Percentiles rank a stretch among this genome's conserved stretches.
Conservation (phyloP, 2,113 vertebrate genomes). For the Corvus hawaiiensis region DNA sequence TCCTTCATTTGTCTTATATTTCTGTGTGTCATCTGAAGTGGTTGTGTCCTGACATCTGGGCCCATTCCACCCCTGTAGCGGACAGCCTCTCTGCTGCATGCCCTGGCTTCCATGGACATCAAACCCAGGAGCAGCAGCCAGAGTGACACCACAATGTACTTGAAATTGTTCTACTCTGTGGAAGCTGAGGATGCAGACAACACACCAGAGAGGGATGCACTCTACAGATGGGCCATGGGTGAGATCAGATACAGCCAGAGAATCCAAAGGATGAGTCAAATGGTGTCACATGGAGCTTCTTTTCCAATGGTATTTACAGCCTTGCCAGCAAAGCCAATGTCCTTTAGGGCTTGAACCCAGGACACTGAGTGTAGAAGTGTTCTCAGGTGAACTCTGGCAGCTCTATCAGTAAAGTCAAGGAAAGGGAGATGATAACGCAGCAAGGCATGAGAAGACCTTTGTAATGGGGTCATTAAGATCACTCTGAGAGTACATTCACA, state of each 20-base stretch:
- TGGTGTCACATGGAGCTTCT: neutral
- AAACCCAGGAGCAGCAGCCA: neutral
- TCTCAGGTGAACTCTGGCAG: neutral
- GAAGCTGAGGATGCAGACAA: neutral
- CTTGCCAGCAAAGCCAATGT: neutral
- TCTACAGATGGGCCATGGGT: neutral
- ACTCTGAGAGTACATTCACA: conserved; percentile 61
- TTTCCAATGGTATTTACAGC: neutral
- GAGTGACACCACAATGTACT: neutral
- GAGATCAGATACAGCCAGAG: neutral
- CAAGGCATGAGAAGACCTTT: conserved; percentile 45
- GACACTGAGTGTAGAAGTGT: neutral
- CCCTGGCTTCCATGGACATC: neutral
- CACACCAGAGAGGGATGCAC: neutral
- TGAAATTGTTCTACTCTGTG: neutral
- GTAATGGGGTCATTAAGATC: conserved; percentile 73
- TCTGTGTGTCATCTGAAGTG: neutral
- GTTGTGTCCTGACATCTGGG: neutral
- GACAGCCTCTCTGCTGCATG: neutral
- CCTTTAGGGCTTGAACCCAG: neutral
- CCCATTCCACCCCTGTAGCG: neutral
- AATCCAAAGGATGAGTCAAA: neutral
- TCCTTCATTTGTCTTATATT: neutral
- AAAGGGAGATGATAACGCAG: neutral
- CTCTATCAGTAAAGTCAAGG: neutral